Percentiles rank a stretch among this genome's conserved stretches.
Conservation (phyloP, 64 coral and sea anemone genomes). For the Acropora yongei region DNA sequence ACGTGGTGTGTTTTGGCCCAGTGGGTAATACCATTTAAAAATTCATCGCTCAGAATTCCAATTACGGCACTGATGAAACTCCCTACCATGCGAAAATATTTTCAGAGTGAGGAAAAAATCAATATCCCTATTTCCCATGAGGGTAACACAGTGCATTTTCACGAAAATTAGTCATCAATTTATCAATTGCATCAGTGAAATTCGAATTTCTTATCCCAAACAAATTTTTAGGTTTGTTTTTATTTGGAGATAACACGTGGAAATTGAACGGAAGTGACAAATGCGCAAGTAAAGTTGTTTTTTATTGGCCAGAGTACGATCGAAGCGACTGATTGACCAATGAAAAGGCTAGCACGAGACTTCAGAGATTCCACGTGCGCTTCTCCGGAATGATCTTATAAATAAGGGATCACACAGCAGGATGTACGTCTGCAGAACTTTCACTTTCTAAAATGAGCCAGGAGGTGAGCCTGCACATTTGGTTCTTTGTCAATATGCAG, state of each 20-base stretch:
- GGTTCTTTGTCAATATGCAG: not conserved
- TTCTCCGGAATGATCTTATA: conserved; percentile 23
- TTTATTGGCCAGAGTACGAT: conserved; percentile 31
- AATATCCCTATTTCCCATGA: not conserved
- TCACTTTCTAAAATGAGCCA: conserved; percentile 41
- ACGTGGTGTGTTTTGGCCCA: too few species aligned
- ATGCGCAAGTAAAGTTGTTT: not conserved
- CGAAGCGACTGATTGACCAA: conserved; percentile 4
- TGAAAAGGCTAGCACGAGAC: conserved; percentile 31
- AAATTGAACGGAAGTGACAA: conserved; percentile 27
- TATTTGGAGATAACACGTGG: not conserved
- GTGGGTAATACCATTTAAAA: too few species aligned
- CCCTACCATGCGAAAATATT: too few species aligned
- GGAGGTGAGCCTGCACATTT: conserved; percentile 18
- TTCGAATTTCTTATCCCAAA: not conserved
- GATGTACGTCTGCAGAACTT: not conserved
- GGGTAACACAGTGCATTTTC: not conserved
- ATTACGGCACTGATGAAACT: too few species aligned
- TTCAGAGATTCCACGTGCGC: conserved; percentile 43
- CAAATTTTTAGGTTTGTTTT: not conserved
- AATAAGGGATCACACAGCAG: not conserved
- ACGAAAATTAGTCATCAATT: too few species aligned
- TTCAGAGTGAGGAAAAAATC: too few species aligned
- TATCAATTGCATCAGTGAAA: not conserved
- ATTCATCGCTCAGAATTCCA: too few species aligned